phyloP scores from a whole-genome alignment of 2,888 invertebrate species.

The Lumbricus terrestris region DNA sequence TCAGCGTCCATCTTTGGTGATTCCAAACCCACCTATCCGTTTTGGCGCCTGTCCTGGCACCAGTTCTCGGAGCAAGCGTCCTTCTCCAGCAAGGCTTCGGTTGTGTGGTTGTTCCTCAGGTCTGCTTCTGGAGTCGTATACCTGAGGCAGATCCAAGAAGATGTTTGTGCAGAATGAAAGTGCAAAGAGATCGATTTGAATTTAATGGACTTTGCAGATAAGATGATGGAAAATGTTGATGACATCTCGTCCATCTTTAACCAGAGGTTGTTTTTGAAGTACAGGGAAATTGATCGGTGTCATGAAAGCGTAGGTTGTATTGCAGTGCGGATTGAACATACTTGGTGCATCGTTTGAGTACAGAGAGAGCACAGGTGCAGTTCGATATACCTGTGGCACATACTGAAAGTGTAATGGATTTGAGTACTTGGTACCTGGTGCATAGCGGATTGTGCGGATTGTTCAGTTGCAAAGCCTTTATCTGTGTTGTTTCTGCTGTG shows the following conservation, averaged over 20 bases:
- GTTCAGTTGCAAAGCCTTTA: background rate
- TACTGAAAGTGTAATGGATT: background rate
- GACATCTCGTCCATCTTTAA: background rate
- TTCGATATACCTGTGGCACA: background rate
- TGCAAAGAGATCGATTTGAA: background rate
- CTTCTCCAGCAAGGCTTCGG: background rate
- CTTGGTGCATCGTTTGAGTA: background rate
- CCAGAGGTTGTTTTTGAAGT: background rate
- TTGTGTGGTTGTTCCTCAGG: background rate
- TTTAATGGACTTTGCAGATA: background rate
- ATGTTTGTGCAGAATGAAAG: background rate
- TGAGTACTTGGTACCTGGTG: background rate
- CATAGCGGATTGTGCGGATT: background rate
- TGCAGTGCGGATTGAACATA: background rate
- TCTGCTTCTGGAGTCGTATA: background rate
- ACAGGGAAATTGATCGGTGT: background rate
- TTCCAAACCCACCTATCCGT: background rate
- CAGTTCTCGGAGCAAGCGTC: background rate
- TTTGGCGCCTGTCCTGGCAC: background rate
- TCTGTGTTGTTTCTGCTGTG: background rate
- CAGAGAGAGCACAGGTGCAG: background rate
- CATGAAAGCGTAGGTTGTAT: background rate
- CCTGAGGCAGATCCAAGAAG: background rate
- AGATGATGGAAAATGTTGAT: background rate
- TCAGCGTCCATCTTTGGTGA: background rate